phyloP scores from a whole-genome alignment of 2,888 invertebrate genomes.

The Villa cingulata region DNA sequence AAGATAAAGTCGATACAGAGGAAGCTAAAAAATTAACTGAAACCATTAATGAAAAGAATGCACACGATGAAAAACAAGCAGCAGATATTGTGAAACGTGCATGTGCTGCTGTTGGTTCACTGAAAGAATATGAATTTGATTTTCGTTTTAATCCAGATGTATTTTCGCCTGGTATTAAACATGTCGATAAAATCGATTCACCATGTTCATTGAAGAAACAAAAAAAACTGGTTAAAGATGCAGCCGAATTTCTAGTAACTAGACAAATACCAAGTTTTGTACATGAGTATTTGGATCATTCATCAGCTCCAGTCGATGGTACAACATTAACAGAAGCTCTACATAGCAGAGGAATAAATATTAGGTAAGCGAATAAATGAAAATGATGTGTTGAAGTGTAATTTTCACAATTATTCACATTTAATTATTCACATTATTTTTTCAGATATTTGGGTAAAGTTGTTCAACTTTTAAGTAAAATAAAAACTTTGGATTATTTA shows the following conservation, averaged over 20 bases:
- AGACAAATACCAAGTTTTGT: slow-evolving; percentile 92
- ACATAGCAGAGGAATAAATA: slow-evolving; percentile 92
- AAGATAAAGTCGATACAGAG: slow-evolving; percentile 54
- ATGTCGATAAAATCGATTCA: slow-evolving; percentile 52
- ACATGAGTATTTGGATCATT: slow-evolving; percentile 79
- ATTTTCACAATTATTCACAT: no score
- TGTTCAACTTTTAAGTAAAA: slow-evolving; percentile 60
- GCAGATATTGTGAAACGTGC: slow-evolving; percentile 85
- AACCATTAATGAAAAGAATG: slow-evolving; percentile 65
- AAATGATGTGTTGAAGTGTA: background rate
- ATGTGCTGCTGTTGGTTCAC: slow-evolving; percentile 80
- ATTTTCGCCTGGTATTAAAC: slow-evolving; percentile 85
- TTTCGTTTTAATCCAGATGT: slow-evolving; percentile 98
- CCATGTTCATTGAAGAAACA: slow-evolving; percentile 63
- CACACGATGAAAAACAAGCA: slow-evolving; percentile 53
- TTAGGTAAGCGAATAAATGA: slow-evolving; percentile 39
- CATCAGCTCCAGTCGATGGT: slow-evolving; percentile 91
- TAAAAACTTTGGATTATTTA: slow-evolving; percentile 70
- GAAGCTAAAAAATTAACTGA: slow-evolving; percentile 87
- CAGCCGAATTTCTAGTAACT: slow-evolving; percentile 84
- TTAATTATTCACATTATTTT: background rate
- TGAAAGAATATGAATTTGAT: slow-evolving; percentile 92
- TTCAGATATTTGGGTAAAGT: slow-evolving; percentile 83
- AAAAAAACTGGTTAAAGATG: slow-evolving; percentile 83
- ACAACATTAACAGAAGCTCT: slow-evolving; percentile 80